Evolutionary conservation across 2,888 invertebrate genomes (phyloP).

Genomic region (Craniophora ligustri): DNA sequence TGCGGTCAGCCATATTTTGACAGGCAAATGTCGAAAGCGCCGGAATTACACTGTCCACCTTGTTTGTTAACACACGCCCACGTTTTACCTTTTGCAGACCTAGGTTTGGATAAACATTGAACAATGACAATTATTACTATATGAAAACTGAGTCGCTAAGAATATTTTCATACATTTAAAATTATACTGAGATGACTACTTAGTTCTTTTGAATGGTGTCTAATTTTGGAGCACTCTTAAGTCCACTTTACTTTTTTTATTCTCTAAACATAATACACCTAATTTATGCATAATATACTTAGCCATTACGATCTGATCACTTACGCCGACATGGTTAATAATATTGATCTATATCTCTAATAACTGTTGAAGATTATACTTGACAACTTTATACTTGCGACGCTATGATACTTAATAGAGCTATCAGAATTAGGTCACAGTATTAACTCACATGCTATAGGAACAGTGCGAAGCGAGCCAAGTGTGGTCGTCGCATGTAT

Average conservation of each 20-base stretch:
- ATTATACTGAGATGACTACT: too few species aligned
- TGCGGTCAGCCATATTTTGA: conserved; percentile 76
- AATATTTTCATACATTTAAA: too few species aligned
- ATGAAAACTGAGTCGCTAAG: neutral
- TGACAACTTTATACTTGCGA: neutral
- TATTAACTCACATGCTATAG: conserved; percentile 28
- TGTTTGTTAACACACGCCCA: conserved; percentile 39
- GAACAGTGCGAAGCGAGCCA: conserved; percentile 37
- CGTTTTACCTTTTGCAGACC: conserved; percentile 14
- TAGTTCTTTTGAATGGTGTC: too few species aligned
- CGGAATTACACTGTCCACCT: conserved; percentile 39
- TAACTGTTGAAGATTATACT: neutral
- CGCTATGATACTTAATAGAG: conserved; percentile 2
- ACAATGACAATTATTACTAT: neutral
- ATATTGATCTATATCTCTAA: too few species aligned
- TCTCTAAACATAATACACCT: too few species aligned
- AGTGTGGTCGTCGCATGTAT: conserved; percentile 47
- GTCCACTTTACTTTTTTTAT: too few species aligned
- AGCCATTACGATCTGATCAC: too few species aligned
- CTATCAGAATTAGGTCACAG: conserved; percentile 25
- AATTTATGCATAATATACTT: too few species aligned
- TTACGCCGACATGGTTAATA: too few species aligned
- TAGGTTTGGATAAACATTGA: conserved; percentile 15
- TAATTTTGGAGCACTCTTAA: too few species aligned
- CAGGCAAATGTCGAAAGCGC: conserved; percentile 72